A percentile compares a stretch with the other conserved stretches of the same genome.
Evolutionary conservation across 2,113 vertebrate species (phyloP).

Genomic region (Aptenodytes patagonicus): DNA sequence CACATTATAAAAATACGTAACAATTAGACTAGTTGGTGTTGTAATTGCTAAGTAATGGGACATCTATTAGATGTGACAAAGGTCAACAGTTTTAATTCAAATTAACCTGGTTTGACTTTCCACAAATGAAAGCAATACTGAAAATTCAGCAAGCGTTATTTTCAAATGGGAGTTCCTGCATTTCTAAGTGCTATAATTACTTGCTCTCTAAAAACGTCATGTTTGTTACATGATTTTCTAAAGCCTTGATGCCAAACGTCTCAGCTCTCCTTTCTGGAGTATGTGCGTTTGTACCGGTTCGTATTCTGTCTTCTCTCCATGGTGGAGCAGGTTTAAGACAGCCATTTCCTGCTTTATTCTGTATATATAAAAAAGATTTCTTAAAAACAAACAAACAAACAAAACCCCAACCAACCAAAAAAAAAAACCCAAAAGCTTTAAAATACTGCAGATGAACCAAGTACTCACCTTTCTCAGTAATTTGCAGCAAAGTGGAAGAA

Average conservation of each 20-base stretch:
- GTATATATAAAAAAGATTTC: background rate
- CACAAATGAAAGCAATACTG: constrained; percentile 65
- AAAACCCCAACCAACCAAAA: background rate
- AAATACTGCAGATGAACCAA: background rate
- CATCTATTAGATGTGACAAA: constrained; percentile 70
- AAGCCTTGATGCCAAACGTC: constrained; percentile 77
- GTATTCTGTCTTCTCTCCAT: constrained; percentile 83
- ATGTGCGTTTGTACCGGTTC: constrained; percentile 73
- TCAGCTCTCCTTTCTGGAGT: constrained; percentile 75
- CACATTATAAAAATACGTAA: constrained; percentile 61
- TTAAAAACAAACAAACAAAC: background rate
- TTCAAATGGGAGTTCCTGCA: constrained; percentile 23
- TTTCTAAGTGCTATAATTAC: constrained; percentile 60
- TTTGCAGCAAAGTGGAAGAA: constrained; percentile 87
- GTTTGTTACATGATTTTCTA: constrained; percentile 83
- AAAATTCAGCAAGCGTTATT: constrained; percentile 23
- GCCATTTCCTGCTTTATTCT: constrained; percentile 82
- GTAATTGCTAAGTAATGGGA: constrained; percentile 36
- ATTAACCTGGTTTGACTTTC: constrained; percentile 60
- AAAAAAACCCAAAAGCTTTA: background rate
- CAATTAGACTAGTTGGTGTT: constrained; percentile 9
- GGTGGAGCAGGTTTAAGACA: constrained; percentile 79
- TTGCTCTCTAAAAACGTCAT: constrained; percentile 88
- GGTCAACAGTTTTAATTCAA: constrained; percentile 44
- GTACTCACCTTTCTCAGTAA: constrained; percentile 83